Evolutionary conservation across 2,888 invertebrate genomes (phyloP), one percentile per base, ranked within the genome.

Genomic region (Patella caerulea): DNA sequence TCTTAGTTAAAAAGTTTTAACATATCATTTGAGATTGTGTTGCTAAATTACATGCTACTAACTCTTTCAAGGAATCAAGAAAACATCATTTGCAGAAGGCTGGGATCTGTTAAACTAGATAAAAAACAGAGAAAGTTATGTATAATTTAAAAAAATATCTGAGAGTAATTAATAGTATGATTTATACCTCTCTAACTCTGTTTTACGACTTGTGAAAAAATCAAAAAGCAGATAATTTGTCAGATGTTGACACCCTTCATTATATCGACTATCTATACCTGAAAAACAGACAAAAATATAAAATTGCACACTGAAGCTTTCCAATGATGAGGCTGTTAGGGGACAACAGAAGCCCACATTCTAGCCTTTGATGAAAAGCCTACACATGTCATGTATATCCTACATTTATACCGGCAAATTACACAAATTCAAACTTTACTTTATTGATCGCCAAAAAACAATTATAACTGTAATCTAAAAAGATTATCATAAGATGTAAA

Each of bases 221-320:
- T 88, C 89, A 87, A 91, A 91, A 71, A 90, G 82, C 11, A 91
- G 83, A 77, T 90, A 90, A 80, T 89, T 89, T 24, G 88, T 83
- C n/a, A 90, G 83, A 76, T 91, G 88, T 53, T 81, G 79, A 74
- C 84, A 86, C 9, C 91, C 91, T 78, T 90, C 89, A 87, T 90
- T 90, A 82, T 90, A 91, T 11, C 89, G 79, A 71, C 90, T 87
- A 82, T 91, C 91, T 82, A 90, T 90, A 34, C 91, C 90, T 91
- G 81, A 9, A 83, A 83, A 52, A 76, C 45, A 69, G 71, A 29
- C 45, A 72, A 19, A 74, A 19, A 24, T 17, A 11, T 72, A 19
- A 29, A 11, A 34, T 76, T 24, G 65, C 59, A 75, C 55, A 81
- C 34, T 45, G 0, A 45, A 45, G 34, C 4, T 74, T 24, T 59